These are phyloP conservation scores for Aphaenogaster floridana DNA, from an alignment of 1,140 invertebrate genomes.

Conservation along the genomic window DNA sequence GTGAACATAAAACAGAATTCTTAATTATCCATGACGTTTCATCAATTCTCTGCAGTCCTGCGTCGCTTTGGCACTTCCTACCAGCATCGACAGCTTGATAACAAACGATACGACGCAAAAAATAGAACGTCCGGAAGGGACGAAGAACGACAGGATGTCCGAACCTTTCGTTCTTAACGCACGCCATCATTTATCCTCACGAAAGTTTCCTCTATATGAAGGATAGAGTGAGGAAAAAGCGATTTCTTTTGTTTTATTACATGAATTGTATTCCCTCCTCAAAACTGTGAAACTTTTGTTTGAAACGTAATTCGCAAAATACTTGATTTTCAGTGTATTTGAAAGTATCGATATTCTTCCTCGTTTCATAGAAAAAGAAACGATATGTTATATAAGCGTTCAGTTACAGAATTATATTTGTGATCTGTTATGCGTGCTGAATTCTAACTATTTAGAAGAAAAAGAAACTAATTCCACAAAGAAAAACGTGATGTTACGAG, in stretches of 20 bases:
- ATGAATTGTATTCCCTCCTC: neutral
- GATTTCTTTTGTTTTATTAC: neutral
- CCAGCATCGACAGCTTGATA: slow-evolving; percentile 25
- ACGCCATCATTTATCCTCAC: slow-evolving; percentile 37
- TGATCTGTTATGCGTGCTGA: neutral
- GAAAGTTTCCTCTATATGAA: neutral
- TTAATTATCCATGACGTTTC: slow-evolving; percentile 36
- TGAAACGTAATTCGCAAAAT: neutral
- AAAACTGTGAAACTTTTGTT: slow-evolving; percentile 2
- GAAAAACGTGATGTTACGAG: neutral
- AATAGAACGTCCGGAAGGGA: neutral
- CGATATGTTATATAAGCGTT: neutral
- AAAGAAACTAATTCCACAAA: neutral
- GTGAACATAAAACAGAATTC: neutral
- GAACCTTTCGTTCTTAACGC: slow-evolving; percentile 26
- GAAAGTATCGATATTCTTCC: neutral
- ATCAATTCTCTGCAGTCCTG: slow-evolving; percentile 3
- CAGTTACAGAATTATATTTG: neutral
- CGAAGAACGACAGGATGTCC: slow-evolving; percentile 1
- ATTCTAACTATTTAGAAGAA: neutral
- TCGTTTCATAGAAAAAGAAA: neutral
- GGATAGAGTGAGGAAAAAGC: neutral
- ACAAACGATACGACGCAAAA: slow-evolving; percentile 40
- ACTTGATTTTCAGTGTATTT: neutral
- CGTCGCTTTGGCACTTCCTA: neutral